phyloP scores from a whole-genome alignment of 2,113 vertebrate genomes.

The Mesocricetus auratus region DNA sequence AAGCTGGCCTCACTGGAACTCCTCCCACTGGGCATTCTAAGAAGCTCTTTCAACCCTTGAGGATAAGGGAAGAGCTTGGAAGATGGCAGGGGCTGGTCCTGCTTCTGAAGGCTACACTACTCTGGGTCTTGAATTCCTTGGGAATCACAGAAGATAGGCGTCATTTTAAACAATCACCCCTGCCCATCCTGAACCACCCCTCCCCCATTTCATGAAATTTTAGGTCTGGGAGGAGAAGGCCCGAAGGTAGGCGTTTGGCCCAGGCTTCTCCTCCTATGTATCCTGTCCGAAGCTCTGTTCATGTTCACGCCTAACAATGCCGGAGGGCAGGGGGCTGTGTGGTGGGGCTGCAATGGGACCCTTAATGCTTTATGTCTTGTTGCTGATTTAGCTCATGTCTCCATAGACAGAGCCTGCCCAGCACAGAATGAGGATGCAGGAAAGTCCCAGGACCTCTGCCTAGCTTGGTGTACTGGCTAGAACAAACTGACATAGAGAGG shows the following conservation, averaged over 20 bases:
- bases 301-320: no score
- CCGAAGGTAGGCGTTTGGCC: rapidly evolving
- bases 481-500: no score
- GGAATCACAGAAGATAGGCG: slow-evolving; percentile 81
- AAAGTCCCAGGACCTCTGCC: rapidly evolving
- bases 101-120: slow-evolving; percentile 80
- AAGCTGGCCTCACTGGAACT: slow-evolving; percentile 69
- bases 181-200: slow-evolving; percentile 71
- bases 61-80: slow-evolving; percentile 82
- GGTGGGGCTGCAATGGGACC: not conserved
- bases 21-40: slow-evolving; percentile 78
- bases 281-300: rapidly evolving
- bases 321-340: rapidly evolving
- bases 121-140: slow-evolving; percentile 74
- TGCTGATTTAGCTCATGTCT: rapidly evolving
- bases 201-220: not conserved
- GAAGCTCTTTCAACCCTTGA: slow-evolving; percentile 80
- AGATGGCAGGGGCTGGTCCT: slow-evolving; percentile 81
- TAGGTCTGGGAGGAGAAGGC: no score
- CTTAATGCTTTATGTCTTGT: not conserved
- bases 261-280: rapidly evolving
- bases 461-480: rapidly evolving
- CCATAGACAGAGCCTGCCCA: not conserved
- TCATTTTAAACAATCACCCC: slow-evolving; percentile 79
- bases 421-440: not conserved